These are phyloP conservation scores for Xenopus petersii DNA, from an alignment of 2,797 vertebrate genomes.

Conservation along the genomic window DNA sequence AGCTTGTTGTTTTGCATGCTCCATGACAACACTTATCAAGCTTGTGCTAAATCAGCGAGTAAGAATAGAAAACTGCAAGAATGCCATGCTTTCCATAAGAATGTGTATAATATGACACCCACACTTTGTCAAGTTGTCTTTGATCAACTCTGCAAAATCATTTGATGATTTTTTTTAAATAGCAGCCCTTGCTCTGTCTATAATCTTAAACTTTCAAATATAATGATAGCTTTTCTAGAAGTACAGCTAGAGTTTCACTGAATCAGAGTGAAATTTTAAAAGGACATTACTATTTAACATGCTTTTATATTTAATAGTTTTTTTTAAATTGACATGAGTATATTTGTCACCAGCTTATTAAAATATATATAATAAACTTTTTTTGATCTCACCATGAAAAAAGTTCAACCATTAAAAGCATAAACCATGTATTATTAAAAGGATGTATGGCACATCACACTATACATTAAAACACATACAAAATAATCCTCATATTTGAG, in stretches of 20 bases:
- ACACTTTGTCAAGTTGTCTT: neutral
- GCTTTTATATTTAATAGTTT: no score
- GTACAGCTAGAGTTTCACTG: neutral
- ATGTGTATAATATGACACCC: neutral
- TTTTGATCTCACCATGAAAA: no score
- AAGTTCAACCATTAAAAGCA: no score
- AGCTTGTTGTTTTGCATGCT: neutral
- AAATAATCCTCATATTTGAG: no score
- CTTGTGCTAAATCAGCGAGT: slow-evolving; percentile 1
- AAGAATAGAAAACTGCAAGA: slow-evolving; percentile 6
- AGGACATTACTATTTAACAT: no score
- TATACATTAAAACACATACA: no score
- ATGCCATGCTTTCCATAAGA: neutral
- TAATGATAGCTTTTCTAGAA: neutral
- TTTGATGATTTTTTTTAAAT: neutral
- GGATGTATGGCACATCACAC: no score
- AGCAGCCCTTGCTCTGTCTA: neutral
- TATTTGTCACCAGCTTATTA: no score
- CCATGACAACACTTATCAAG: neutral
- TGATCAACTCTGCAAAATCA: neutral
- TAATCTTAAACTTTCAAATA: neutral
- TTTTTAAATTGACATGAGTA: no score
- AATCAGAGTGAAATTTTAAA: no score
- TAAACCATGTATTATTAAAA: no score
- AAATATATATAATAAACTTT: no score